Evolutionary conservation across 2,888 invertebrate species (phyloP), one percentile per base, ranked within the genome.

Genomic region (Coelopa pilipes): DNA sequence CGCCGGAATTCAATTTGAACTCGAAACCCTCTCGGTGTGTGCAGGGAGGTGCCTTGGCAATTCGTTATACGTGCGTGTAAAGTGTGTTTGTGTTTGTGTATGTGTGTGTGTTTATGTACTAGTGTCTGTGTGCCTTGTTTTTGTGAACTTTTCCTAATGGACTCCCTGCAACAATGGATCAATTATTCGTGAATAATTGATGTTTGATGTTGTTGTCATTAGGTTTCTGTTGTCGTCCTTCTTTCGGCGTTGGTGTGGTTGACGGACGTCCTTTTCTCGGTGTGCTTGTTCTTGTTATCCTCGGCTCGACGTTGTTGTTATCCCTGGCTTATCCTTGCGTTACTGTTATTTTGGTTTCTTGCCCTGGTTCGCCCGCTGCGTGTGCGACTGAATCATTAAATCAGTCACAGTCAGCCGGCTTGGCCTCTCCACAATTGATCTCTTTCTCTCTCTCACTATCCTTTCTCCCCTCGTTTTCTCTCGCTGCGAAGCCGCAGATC

Each of bases 151-250:
- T 34, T 59, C 59, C 70, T 53, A n/a, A 45, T 45, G 62, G 45
- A 62, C n/a, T 34, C 62, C 34, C n/a, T 9, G 34, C 34, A 53
- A 77, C 75, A 78, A 78, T 79, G 80, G 78, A 82, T 78, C 78
- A 80, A 82, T 79, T 80, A 78, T 77, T 74, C 76, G 75, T 82
- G 76, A 82, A 82, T 82, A 83, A 81, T 83, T 82, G 80, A 82
- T 83, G 77, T 77, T 77, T 72, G 71, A 76, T 75, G 76, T 70
- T 72, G 50, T 50, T 72, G 13, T 53, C 53, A 53, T 53, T 53
- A n/a, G 13, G 53, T 53, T 53, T 13, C 10, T 53, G 53, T 53
- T 53, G 53, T 1, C 2, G 53, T 53, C n/a, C 15, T n/a, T 53
- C 5, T 53, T 13, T n/a, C n/a, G n/a, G n/a, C 2, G 10, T 53